Percentiles rank a stretch among this genome's conserved stretches.
Conservation (phyloP, 1,140 invertebrate genomes). For the Macrotrachela quadricornifera region DNA sequence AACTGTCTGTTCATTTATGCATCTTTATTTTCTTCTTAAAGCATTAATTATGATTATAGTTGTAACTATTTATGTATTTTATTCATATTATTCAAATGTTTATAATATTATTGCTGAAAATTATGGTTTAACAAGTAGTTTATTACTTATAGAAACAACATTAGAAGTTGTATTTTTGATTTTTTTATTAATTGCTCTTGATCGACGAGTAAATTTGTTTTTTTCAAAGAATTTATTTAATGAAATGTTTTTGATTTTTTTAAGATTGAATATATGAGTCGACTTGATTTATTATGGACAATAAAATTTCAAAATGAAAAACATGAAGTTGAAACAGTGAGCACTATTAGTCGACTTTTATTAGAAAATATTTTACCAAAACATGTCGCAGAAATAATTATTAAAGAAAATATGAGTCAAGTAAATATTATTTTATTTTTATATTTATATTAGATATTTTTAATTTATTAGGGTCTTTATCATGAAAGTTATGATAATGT, state of each 20-base stretch:
- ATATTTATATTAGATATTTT: neutral
- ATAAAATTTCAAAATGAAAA: constrained; percentile 56
- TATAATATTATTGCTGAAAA: too few species aligned
- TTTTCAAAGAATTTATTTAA: too few species aligned
- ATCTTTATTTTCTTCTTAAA: constrained; percentile 2
- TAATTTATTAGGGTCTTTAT: constrained; percentile 48
- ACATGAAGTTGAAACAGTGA: constrained; percentile 20
- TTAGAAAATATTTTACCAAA: constrained; percentile 73
- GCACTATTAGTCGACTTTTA: constrained; percentile 20
- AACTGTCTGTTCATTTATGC: neutral
- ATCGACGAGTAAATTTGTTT: neutral
- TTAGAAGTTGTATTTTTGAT: constrained; percentile 4
- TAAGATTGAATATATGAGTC: constrained; percentile 60
- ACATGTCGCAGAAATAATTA: constrained; percentile 75
- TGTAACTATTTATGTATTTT: neutral
- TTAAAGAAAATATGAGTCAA: constrained; percentile 34
- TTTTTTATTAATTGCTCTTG: neutral
- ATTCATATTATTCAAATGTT: neutral
- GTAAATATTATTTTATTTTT: constrained; percentile 18
- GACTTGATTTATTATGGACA: constrained; percentile 65
- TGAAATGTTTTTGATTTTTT: neutral
- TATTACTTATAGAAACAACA: neutral
- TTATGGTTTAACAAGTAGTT: too few species aligned
- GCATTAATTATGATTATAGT: neutral
- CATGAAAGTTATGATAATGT: constrained; percentile 60